These are phyloP conservation scores for Physella acuta DNA, from an alignment of 1,140 invertebrate genomes.

Conservation along the genomic window DNA sequence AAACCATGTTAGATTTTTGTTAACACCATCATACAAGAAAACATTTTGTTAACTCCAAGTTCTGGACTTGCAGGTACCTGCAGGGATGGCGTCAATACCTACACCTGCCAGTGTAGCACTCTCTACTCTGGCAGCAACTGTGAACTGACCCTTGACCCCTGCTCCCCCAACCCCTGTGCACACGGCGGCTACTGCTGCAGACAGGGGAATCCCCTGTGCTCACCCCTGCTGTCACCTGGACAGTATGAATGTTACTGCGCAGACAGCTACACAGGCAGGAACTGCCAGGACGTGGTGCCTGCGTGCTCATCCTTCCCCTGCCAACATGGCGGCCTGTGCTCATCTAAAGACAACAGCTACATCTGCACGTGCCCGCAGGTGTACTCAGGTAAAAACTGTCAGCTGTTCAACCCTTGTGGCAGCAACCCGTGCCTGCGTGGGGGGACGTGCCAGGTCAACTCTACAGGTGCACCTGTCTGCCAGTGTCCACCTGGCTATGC, in stretches of 20 bases:
- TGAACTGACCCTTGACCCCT: slow-evolving; percentile 48
- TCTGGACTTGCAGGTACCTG: slow-evolving; percentile 73
- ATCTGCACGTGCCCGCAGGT: slow-evolving; percentile 32
- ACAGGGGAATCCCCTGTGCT: slow-evolving; percentile 27
- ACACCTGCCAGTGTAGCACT: slow-evolving; percentile 36
- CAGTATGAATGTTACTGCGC: slow-evolving; percentile 35
- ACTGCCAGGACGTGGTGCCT: slow-evolving; percentile 35
- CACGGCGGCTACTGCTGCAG: slow-evolving; percentile 40
- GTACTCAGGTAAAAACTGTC: slow-evolving; percentile 40
- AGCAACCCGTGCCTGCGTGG: slow-evolving; percentile 41
- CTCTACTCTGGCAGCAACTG: slow-evolving; percentile 41
- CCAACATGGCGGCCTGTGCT: slow-evolving; percentile 42
- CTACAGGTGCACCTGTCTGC: slow-evolving; percentile 45
- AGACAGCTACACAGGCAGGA: slow-evolving; percentile 31
- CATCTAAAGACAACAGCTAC: slow-evolving; percentile 52
- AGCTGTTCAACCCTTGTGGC: slow-evolving; percentile 32
- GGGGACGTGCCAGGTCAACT: slow-evolving; percentile 49
- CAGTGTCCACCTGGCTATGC: slow-evolving; percentile 34
- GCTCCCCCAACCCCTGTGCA: slow-evolving; percentile 37
- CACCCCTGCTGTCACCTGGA: slow-evolving; percentile 9
- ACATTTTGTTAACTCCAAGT: too few relatives aligned
- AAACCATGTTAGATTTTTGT: too few relatives aligned
- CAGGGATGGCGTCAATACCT: slow-evolving; percentile 67
- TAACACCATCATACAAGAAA: too few relatives aligned
- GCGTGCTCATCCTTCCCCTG: slow-evolving; percentile 40